A percentile compares a stretch with the other conserved stretches of the same genome.
Conservation (phyloP, 2,797 vertebrate species). For the Salarias fasciatus region DNA sequence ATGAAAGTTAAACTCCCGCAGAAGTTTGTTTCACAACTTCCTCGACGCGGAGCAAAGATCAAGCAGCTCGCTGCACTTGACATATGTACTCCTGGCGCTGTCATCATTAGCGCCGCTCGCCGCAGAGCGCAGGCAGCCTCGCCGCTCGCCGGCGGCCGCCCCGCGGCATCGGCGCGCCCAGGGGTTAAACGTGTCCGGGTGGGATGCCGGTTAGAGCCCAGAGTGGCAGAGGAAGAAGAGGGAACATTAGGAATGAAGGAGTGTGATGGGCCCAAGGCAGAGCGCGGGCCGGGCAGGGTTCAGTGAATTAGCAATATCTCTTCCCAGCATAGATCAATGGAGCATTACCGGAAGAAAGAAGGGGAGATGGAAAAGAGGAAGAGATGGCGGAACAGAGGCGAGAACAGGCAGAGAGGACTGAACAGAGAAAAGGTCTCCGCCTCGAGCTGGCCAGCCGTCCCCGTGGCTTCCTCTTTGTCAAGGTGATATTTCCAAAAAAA, state of each 20-base stretch:
- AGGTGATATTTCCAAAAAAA: slow-evolving; percentile 36
- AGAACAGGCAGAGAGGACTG: slow-evolving; percentile 7
- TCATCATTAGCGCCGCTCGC: slow-evolving; percentile 55
- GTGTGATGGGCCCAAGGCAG: slow-evolving; percentile 52
- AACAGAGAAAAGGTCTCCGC: slow-evolving; percentile 43
- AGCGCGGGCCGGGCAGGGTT: slow-evolving; percentile 53
- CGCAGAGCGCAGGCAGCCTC: slow-evolving; percentile 36
- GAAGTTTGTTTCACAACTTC: slow-evolving; percentile 29
- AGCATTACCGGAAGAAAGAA: slow-evolving; percentile 65
- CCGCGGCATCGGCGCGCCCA: slow-evolving; percentile 27
- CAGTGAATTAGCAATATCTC: slow-evolving; percentile 67
- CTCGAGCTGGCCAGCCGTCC: slow-evolving; percentile 14
- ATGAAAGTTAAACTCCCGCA: slow-evolving; percentile 21
- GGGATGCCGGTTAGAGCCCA: slow-evolving; percentile 29
- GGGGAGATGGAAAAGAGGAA: slow-evolving; percentile 42
- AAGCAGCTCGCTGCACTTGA: slow-evolving; percentile 49
- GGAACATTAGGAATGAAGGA: slow-evolving; percentile 61
- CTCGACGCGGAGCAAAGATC: too few relatives aligned
- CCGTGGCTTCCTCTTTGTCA: slow-evolving; percentile 6
- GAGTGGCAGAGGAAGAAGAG: slow-evolving; percentile 19
- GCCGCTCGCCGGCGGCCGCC: slow-evolving; percentile 33
- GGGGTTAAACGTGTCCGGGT: slow-evolving; percentile 48
- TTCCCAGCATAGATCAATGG: slow-evolving; percentile 75
- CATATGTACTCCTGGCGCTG: slow-evolving; percentile 45
- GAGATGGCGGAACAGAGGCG: slow-evolving; percentile 24